phyloP scores from a whole-genome alignment of 1,140 invertebrate species.

The Diorhabda elongata region DNA sequence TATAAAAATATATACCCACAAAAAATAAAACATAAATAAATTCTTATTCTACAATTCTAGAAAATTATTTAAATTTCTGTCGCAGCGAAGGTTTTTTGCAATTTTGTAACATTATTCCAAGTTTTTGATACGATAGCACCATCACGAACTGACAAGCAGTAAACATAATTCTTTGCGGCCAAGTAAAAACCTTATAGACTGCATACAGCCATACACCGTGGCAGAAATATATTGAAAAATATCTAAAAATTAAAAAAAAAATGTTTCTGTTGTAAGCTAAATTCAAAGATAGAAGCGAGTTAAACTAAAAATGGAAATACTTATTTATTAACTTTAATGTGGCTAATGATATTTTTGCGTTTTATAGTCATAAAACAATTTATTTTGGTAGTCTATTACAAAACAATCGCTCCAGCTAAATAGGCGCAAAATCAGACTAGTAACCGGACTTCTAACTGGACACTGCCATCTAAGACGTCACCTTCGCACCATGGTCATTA shows the following conservation, averaged over 20 bases:
- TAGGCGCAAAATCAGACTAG: too few relatives aligned
- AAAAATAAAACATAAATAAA: background rate
- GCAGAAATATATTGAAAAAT: slow-evolving; percentile 22
- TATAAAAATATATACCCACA: background rate
- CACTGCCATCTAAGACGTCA: too few relatives aligned
- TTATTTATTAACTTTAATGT: too few relatives aligned
- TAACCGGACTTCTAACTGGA: too few relatives aligned
- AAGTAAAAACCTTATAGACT: slow-evolving; percentile 23
- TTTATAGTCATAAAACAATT: too few relatives aligned
- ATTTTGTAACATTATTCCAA: slow-evolving; percentile 16
- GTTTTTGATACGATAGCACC: slow-evolving; percentile 18
- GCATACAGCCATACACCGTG: slow-evolving; percentile 28
- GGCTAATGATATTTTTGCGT: too few relatives aligned
- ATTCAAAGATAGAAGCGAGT: too few relatives aligned
- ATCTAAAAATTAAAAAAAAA: slow-evolving; percentile 16
- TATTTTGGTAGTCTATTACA: too few relatives aligned
- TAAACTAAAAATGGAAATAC: too few relatives aligned
- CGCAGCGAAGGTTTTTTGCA: background rate
- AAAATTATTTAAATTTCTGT: slow-evolving; percentile 44
- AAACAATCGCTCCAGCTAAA: too few relatives aligned
- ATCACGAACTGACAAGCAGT: slow-evolving; percentile 5
- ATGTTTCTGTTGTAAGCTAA: too few relatives aligned
- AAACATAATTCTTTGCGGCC: slow-evolving; percentile 16
- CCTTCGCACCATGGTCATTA: too few relatives aligned
- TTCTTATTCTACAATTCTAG: background rate